Evolutionary conservation across 2,113 vertebrate species (phyloP).

Genomic region (Oncorhynchus keta): DNA sequence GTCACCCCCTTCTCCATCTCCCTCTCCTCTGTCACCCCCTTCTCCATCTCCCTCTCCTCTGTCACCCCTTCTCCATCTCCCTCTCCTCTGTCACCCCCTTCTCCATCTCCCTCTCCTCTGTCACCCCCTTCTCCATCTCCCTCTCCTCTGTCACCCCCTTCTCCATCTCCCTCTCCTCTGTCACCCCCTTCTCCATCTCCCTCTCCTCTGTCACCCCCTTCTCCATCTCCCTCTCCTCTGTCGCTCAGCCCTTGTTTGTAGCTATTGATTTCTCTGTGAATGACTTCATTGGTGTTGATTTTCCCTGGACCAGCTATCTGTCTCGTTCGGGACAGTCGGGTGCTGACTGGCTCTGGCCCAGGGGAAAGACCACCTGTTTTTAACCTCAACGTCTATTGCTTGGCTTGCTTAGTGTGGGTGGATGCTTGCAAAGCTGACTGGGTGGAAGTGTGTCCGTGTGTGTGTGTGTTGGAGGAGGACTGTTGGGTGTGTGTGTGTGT

Average conservation of each 20-base stretch:
- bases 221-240: neutral
- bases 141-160: neutral
- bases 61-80: neutral
- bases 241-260: conserved; percentile 2
- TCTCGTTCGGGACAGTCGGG: conserved; percentile 1
- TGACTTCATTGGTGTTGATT: conserved; percentile 38
- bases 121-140: neutral
- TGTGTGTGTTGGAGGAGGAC: neutral
- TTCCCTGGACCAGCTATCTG: conserved; percentile 20
- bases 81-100: neutral
- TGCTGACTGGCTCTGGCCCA: conserved; percentile 43
- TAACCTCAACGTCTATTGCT: conserved; percentile 15
- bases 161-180: neutral
- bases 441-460: neutral
- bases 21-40: neutral
- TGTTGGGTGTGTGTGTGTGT: neutral
- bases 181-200: too few species aligned
- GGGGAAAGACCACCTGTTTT: conserved; percentile 31
- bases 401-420: conserved; percentile 12
- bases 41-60: neutral
- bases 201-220: neutral
- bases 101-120: neutral
- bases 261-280: conserved; percentile 36
- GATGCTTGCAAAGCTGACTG: conserved; percentile 3
- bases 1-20: neutral